phyloP scores from a whole-genome alignment of 1,140 invertebrate species.

The Drosophila orosa region DNA sequence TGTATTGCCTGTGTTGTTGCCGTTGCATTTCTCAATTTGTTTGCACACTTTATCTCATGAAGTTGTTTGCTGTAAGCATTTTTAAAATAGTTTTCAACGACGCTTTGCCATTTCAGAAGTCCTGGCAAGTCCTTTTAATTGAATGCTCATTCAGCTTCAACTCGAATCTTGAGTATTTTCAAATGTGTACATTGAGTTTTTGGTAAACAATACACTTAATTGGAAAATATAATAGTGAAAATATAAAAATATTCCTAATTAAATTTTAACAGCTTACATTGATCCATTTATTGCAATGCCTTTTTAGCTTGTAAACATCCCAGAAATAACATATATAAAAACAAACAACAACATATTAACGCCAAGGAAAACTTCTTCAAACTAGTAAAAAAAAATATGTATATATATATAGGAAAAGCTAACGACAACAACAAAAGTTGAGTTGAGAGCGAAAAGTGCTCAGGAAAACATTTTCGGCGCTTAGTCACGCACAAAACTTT shows the following conservation, averaged over 20 bases:
- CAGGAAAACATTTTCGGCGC: conserved; percentile 43
- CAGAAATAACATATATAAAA: background rate
- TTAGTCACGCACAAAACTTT: conserved; percentile 62
- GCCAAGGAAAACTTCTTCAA: conserved; percentile 25
- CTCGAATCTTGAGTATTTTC: background rate
- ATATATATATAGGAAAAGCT: background rate
- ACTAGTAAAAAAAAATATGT: conserved; percentile 18
- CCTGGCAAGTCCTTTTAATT: conserved; percentile 31
- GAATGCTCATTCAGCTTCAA: conserved; percentile 22
- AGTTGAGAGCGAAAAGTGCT: conserved; percentile 32
- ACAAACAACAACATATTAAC: conserved; percentile 20
- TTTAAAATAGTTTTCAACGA: conserved; percentile 42
- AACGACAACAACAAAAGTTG: conserved; percentile 21
- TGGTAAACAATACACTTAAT: background rate
- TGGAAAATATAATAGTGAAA: background rate
- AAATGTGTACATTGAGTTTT: background rate
- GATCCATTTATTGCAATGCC: background rate
- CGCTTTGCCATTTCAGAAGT: conserved; percentile 7
- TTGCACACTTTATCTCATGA: conserved; percentile 70
- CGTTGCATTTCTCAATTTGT: conserved; percentile 76
- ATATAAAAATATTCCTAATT: background rate
- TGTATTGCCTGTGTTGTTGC: conserved; percentile 14
- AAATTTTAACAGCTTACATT: background rate
- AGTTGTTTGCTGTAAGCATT: conserved; percentile 23
- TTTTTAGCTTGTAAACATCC: conserved; percentile 1